phyloP scores from a whole-genome alignment of 2,888 invertebrate genomes.

The Drosophila borborema region DNA sequence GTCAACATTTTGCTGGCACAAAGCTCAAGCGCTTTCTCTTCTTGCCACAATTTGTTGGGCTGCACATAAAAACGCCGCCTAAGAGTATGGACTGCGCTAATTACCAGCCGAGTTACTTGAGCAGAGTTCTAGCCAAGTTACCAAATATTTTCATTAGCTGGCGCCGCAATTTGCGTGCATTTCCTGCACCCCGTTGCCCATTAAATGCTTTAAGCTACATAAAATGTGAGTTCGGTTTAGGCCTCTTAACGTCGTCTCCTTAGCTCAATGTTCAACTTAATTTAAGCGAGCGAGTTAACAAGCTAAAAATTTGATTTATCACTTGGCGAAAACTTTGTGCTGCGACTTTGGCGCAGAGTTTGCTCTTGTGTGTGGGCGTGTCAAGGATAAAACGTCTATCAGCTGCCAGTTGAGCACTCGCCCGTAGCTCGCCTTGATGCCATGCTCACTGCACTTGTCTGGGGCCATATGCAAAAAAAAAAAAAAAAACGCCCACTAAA shows the following conservation, averaged over 20 bases:
- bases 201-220: conserved; percentile 59
- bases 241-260: conserved; percentile 8
- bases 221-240: conserved; percentile 35
- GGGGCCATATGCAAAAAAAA: conserved; percentile 65
- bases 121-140: conserved; percentile 18
- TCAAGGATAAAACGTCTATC: conserved; percentile 52
- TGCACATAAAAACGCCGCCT: background rate
- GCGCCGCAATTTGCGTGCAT: conserved; percentile 13
- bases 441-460: conserved; percentile 26
- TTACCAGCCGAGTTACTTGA: conserved; percentile 34
- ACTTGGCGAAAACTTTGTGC: conserved; percentile 51
- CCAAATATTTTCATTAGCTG: conserved; percentile 66
- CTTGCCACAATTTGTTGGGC: background rate
- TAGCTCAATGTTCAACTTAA: conserved; percentile 67
- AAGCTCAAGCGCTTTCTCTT: background rate
- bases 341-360: conserved; percentile 43
- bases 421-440: background rate
- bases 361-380: conserved; percentile 22
- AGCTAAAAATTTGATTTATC: conserved; percentile 73
- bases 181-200: conserved; percentile 8
- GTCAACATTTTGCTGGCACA: background rate
- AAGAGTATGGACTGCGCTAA: conserved; percentile 28
- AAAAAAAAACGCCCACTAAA: conserved; percentile 72
- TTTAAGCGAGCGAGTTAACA: conserved; percentile 73
- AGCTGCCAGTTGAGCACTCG: conserved; percentile 5